Conservation (phyloP, 2,888 invertebrate species). For the Hypolimnas misippus region DNA sequence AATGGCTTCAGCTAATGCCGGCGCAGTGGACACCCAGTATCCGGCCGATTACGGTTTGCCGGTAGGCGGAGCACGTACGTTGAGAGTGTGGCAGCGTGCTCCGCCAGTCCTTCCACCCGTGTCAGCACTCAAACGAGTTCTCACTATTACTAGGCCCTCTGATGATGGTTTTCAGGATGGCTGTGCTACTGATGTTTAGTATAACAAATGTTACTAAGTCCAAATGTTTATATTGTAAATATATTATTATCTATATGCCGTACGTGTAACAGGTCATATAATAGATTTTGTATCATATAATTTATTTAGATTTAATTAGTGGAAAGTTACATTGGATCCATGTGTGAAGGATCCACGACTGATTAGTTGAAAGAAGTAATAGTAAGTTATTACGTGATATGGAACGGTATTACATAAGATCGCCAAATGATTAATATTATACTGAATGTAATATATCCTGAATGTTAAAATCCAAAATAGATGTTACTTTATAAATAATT, state of each 20-base stretch:
- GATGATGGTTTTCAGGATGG: conserved; percentile 97
- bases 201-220: conserved; percentile 40
- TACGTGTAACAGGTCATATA: conserved; percentile 63
- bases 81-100: conserved; percentile 94
- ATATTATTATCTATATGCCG: conserved; percentile 43
- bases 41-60: conserved; percentile 92
- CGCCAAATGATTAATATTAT: conserved; percentile 80
- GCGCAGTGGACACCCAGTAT: conserved; percentile 81
- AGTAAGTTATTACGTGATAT: conserved; percentile 78
- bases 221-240: conserved; percentile 50
- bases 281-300: conserved; percentile 83
- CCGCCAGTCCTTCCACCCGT: conserved; percentile 94
- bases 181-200: conserved; percentile 95
- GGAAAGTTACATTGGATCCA: conserved; percentile 80
- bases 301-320: conserved; percentile 77
- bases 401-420: conserved; percentile 78
- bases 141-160: conserved; percentile 92
- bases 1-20: conserved; percentile 70
- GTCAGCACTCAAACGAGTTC: conserved; percentile 92
- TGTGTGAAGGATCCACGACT: conserved; percentile 76
- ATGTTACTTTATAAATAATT: conserved; percentile 62
- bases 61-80: conserved; percentile 88
- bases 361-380: conserved; percentile 81
- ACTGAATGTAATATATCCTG: conserved; percentile 62
- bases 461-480: conserved; percentile 73